A percentile compares a stretch with the other conserved stretches of the same genome.
Conservation (phyloP, 2,113 vertebrate species). For the Corythornis vintsioides region DNA sequence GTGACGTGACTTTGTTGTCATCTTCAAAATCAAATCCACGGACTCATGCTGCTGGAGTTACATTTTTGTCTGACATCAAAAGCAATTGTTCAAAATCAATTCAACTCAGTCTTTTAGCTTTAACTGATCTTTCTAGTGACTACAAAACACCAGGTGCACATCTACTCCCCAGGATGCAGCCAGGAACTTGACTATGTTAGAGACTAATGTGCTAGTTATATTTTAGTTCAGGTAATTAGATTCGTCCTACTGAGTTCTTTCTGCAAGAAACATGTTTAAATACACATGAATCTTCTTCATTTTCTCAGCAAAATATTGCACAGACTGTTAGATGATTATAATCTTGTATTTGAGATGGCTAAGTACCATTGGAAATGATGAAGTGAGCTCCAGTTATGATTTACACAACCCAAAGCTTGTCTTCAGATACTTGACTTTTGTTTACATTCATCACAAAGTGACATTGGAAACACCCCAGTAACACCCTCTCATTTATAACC, state of each 20-base stretch:
- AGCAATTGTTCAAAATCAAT: neutral
- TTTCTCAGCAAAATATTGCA: neutral
- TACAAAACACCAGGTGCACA: neutral
- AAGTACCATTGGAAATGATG: neutral
- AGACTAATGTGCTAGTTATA: neutral
- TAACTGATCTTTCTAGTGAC: neutral
- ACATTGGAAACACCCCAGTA: neutral
- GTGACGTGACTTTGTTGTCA: neutral
- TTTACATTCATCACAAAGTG: neutral
- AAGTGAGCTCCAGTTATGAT: neutral
- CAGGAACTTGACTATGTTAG: neutral
- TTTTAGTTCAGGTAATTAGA: neutral
- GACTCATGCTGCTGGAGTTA: neutral
- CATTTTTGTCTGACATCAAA: slow-evolving; percentile 11
- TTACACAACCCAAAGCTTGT: neutral
- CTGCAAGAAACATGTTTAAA: neutral
- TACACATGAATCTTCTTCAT: neutral
- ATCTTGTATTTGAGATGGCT: neutral
- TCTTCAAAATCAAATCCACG: neutral
- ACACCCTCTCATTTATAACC: neutral
- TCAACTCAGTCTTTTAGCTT: neutral
- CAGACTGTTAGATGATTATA: neutral
- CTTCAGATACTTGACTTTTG: neutral
- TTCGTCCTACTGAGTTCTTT: neutral
- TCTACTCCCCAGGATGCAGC: neutral